phyloP scores from a whole-genome alignment of 2,113 vertebrate genomes.

The Uria aalge region DNA sequence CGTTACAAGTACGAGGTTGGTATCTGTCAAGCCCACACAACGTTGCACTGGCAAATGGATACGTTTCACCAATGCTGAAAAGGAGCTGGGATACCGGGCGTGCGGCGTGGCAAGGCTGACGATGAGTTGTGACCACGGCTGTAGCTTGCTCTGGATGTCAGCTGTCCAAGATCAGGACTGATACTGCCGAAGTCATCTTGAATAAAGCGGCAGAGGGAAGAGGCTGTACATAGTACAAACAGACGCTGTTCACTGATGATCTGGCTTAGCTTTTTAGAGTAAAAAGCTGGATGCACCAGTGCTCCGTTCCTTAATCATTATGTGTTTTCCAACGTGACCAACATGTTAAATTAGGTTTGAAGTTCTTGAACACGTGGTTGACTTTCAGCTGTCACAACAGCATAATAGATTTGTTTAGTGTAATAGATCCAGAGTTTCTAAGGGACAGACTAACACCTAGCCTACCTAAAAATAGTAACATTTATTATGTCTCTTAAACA shows the following conservation, averaged over 20 bases:
- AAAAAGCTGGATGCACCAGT: not conserved
- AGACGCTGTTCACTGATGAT: not conserved
- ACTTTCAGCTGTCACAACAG: not conserved
- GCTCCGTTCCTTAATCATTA: not conserved
- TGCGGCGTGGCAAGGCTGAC: fast-evolving
- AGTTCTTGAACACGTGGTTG: not conserved
- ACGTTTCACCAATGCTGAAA: fast-evolving
- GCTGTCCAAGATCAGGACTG: too few relatives aligned
- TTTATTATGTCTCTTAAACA: not conserved
- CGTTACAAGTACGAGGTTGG: fast-evolving
- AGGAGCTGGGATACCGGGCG: not conserved
- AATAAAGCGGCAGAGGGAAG: not conserved
- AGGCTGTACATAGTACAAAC: not conserved
- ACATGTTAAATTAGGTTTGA: not conserved
- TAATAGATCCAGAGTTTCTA: not conserved
- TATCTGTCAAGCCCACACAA: fast-evolving
- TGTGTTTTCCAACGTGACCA: not conserved
- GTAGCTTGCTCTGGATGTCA: fast-evolving
- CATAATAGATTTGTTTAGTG: not conserved
- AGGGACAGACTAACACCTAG: not conserved
- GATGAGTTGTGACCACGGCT: fast-evolving
- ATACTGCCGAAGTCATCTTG: not conserved
- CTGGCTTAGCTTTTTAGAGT: not conserved
- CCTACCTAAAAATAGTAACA: not conserved
- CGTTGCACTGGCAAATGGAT: fast-evolving